Base-by-base conservation (phyloP, 2,888 invertebrate genomes). In the Microctonus hyperodae region DNA sequence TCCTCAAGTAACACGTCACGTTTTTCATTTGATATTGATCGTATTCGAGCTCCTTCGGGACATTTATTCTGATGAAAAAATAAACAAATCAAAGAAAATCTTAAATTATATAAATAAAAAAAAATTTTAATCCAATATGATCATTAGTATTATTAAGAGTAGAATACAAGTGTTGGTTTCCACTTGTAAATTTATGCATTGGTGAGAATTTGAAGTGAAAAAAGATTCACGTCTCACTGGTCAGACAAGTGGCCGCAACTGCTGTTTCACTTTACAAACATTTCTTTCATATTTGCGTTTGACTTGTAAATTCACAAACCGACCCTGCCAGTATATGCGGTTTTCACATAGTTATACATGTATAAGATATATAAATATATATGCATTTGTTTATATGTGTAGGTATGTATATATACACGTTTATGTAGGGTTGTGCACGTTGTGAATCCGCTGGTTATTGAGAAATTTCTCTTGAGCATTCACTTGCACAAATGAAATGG, bases 391-490 rank as follows among this genome's bases (percentile, higher is more conserved):
- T n/a, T n/a, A n/a, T n/a, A n/a, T n/a, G n/a, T n/a, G n/a, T n/a
- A n/a, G n/a, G n/a, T n/a, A n/a, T n/a, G n/a, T n/a, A n/a, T n/a
- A n/a, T n/a, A n/a, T n/a, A n/a, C n/a, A n/a, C n/a, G 25, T 28
- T 16, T n/a, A 55, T 7, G 11, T 28, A 20, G 10, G 31, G 10
- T 62, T 53, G 51, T 11, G 62, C 35, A 16, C 53, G 53, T 35
- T 53, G 51, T 53, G 51, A n/a, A 55, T 53, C 37, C 37, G 33
- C 28, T 23, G 40, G 62, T 62, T 62, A 62, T 62, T 53, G 62
- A 62, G 62, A 62, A 62, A 62, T 62, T 62, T 62, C 62, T 62
- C 53, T 37, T n/a, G 62, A 51, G 62, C 37, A 35, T 62, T 62
- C 51, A 53, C 44, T 35, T 23, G 35, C 28, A 13, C 62, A 23